Percentiles rank a stretch among this genome's conserved stretches.
Conservation (phyloP, 2,888 invertebrate genomes). For the Euplexia lucipara region DNA sequence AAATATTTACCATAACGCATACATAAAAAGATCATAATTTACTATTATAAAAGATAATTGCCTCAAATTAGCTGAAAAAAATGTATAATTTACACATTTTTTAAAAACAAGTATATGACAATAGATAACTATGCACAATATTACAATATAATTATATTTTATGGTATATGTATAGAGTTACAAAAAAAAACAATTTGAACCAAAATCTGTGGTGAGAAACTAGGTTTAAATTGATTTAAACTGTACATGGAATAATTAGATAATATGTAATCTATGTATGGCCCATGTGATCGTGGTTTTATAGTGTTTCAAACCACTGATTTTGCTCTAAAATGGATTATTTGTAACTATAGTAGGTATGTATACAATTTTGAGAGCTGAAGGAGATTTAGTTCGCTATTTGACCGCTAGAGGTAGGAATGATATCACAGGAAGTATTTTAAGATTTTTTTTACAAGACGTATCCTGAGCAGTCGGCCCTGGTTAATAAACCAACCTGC, state of each 20-base stretch:
- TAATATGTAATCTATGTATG: no score
- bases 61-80: conserved; percentile 23
- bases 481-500: fast-evolving
- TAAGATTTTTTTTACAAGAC: conserved; percentile 1
- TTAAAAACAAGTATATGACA: conserved; percentile 32
- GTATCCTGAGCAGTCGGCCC: background rate
- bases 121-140: conserved; percentile 14
- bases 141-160: conserved; percentile 17
- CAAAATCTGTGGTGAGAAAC: no score
- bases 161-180: conserved; percentile 20
- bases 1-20: conserved; percentile 16
- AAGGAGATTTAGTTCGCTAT: background rate
- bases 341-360: no score
- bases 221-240: no score
- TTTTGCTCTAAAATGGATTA: no score
- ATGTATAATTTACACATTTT: conserved; percentile 23
- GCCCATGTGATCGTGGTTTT: no score
- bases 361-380: conserved; percentile 32
- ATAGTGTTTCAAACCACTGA: no score
- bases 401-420: background rate
- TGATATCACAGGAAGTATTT: background rate
- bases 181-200: no score
- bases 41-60: conserved; percentile 9
- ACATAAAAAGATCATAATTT: background rate
- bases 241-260: no score